These are phyloP conservation scores for Drosophila diplacantha DNA, from an alignment of 2,888 invertebrate genomes.

Conservation along the genomic window DNA sequence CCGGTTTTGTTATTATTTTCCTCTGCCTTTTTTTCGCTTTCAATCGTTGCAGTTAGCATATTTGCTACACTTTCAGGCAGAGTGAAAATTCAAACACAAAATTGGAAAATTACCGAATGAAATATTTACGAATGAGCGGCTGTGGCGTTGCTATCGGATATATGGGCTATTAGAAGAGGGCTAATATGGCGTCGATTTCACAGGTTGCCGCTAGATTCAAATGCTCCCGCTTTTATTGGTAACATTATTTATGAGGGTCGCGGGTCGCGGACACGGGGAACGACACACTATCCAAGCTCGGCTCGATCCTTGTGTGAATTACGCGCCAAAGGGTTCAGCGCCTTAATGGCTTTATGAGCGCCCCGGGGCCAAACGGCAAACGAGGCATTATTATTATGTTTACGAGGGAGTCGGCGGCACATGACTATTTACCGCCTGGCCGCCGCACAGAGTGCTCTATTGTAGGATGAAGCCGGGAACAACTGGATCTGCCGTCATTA, in stretches of 20 bases:
- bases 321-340: conserved; percentile 60
- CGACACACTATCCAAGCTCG: conserved; percentile 5
- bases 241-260: conserved; percentile 66
- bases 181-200: conserved; percentile 40
- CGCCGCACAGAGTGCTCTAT: conserved; percentile 19
- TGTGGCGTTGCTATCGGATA: not conserved
- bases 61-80: conserved; percentile 43
- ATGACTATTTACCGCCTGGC: conserved; percentile 37
- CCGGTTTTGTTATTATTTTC: not conserved
- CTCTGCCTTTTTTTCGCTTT: not conserved
- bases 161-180: conserved; percentile 25
- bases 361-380: conserved; percentile 58
- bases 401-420: conserved; percentile 16
- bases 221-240: conserved; percentile 12
- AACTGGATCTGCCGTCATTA: conserved; percentile 46
- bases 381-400: conserved; percentile 57
- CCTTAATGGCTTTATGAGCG: conserved; percentile 69
- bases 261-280: conserved; percentile 7
- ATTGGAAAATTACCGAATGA: conserved; percentile 50
- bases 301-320: conserved; percentile 52
- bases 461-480: conserved; percentile 23
- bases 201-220: conserved; percentile 26
- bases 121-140: conserved; percentile 33
- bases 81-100: conserved; percentile 36
- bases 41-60: conserved; percentile 29